Percentiles rank a stretch among this genome's conserved stretches.
These are phyloP conservation scores for Vanessa tameamea DNA, from an alignment of 1,140 invertebrate species.

Conservation along the genomic window DNA sequence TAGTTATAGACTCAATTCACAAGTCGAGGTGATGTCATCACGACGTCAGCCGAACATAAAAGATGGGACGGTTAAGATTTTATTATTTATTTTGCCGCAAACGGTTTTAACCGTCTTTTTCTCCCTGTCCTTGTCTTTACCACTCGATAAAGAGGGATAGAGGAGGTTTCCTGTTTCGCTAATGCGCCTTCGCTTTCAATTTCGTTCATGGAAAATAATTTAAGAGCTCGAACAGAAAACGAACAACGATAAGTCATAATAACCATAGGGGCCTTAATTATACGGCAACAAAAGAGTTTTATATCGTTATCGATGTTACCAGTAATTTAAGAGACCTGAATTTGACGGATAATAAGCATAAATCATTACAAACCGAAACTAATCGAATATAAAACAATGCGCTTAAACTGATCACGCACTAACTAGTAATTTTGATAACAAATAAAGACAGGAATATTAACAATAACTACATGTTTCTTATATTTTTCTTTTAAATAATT, in stretches of 20 bases:
- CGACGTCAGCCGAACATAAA: conserved; percentile 50
- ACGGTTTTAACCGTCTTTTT: conserved; percentile 70
- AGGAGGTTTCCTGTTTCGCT: conserved; percentile 61
- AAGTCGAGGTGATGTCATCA: conserved; percentile 75
- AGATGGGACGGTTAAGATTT: conserved; percentile 62
- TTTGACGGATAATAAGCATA: conserved; percentile 16
- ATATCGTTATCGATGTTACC: conserved; percentile 20
- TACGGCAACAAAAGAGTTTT: background rate
- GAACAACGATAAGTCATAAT: background rate
- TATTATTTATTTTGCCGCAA: conserved; percentile 73
- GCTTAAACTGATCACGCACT: background rate
- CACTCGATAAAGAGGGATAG: conserved; percentile 52
- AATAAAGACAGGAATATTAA: background rate
- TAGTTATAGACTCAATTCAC: conserved; percentile 66
- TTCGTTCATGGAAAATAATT: conserved; percentile 31
- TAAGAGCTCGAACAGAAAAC: conserved; percentile 4
- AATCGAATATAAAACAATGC: conserved; percentile 15
- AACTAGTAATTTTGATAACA: conserved; percentile 3
- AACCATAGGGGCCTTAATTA: conserved; percentile 10
- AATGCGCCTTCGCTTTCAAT: conserved; percentile 56
- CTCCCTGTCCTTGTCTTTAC: conserved; percentile 58
- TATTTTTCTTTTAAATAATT: background rate
- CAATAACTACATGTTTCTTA: background rate
- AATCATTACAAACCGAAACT: conserved; percentile 28
- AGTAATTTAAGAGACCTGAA: conserved; percentile 17